Conservation (phyloP, 2,113 vertebrate genomes). For the Pycnonotus jocosus region DNA sequence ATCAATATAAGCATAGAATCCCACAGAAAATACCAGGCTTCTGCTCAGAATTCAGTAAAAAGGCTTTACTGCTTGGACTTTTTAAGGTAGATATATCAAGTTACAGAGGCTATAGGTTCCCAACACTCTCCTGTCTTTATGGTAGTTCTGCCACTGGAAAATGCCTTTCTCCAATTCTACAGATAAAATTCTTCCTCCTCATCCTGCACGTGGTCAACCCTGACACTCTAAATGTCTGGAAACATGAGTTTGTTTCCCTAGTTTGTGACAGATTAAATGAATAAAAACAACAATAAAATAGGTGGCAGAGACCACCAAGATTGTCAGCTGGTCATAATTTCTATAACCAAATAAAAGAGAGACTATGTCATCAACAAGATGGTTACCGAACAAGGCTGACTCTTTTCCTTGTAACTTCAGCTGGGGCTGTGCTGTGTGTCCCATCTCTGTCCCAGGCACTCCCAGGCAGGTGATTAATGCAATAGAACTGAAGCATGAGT, state of each 20-base stretch:
- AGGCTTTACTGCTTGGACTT: background rate
- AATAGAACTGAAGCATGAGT: accelerated
- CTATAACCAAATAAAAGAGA: background rate
- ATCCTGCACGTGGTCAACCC: background rate
- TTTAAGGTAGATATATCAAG: background rate
- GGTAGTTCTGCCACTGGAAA: background rate
- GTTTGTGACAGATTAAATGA: background rate
- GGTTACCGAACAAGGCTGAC: background rate
- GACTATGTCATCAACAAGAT: background rate
- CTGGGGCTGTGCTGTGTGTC: accelerated
- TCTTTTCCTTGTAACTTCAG: background rate
- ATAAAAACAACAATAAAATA: background rate
- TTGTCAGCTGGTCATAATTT: background rate
- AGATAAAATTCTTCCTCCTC: background rate
- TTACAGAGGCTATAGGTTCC: background rate
- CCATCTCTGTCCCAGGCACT: background rate
- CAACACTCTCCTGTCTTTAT: background rate
- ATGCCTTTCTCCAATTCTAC: background rate
- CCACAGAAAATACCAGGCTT: background rate
- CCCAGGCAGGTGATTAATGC: accelerated
- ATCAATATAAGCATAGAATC: background rate
- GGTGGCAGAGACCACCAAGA: background rate
- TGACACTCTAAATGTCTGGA: background rate
- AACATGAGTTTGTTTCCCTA: background rate
- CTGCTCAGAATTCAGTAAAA: background rate